Evolutionary conservation across 2,113 vertebrate genomes (phyloP), one percentile per base, ranked within the genome.

Genomic region (Sarotherodon lohbergeri): DNA sequence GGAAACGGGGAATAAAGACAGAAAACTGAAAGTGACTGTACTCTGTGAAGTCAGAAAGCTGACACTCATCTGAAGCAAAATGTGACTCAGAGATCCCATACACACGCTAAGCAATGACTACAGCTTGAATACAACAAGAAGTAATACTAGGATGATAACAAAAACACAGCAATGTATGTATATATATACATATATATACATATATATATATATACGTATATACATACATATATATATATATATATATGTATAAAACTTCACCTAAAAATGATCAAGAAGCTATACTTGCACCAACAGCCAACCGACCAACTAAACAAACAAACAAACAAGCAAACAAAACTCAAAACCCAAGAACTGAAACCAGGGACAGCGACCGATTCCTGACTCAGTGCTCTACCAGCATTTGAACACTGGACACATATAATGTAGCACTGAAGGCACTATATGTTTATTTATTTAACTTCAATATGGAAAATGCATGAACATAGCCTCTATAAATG

Each of bases 231-330:
- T 22, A 22, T 22, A 22, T 22, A 22, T 22, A 22, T 22, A 22
- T 22, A 22, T 22, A 22, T 22, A 22, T 22, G 22, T 22, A 22
- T 22, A 22, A 71, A 71, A 71, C 22, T 19, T 29, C 24, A 48
- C 22, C 68, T 29, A 24, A 48, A 17, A 76, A 29, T 0, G 0
- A 76, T 48, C 41, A 29, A 76, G 68, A 17, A 76, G 8, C 0
- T 9, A 24, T 24, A 71, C 66, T 24, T 43, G 14, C 39, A 43
- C n/a, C n/a, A 6, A n/a, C 66, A 71, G 66, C 41, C 41, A 73
- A 27, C 7, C 2, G 0, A 73, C 39, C 12, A 46, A 46, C 5
- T 0, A 43, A 71, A 41, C 8, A 43, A 17, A 71, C 19, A 41
- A 71, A 14, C 39, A 22, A 41, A 73, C 34, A 39, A 24, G 1